Conservation (phyloP, 2,797 vertebrate species). For the Pangasius djambal region DNA sequence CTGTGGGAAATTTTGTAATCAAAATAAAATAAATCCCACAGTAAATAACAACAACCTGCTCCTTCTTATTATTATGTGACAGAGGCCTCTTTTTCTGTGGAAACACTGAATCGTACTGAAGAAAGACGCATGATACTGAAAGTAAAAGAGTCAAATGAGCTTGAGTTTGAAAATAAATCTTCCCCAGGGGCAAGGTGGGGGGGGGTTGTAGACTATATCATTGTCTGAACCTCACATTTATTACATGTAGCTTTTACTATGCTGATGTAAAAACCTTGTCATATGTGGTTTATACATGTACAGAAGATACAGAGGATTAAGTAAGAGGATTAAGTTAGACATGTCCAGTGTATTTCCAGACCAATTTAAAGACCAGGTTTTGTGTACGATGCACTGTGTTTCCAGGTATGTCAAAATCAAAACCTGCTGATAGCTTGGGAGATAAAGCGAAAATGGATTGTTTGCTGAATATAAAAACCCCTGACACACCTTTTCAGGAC, state of each 20-base stretch:
- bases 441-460: neutral
- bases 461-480: conserved; percentile 17
- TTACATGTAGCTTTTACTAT: neutral
- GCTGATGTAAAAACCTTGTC: neutral
- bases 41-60: neutral
- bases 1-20: no score
- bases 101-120: neutral
- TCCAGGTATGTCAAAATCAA: neutral
- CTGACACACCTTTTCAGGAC: neutral
- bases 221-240: neutral
- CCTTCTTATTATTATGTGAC: neutral
- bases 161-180: conserved; percentile 9
- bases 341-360: no score
- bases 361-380: neutral
- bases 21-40: no score
- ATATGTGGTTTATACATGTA: neutral
- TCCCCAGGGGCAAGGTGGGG: neutral
- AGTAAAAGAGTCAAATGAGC: neutral
- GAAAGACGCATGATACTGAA: neutral
- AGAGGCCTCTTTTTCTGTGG: neutral
- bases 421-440: neutral
- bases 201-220: no score
- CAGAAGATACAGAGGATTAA: neutral
- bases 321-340: neutral
- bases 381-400: neutral